Evolutionary conservation across 92 coral and sea anemone species (phyloP), one percentile per base, ranked within the genome.

Genomic region (Muricea muricata): DNA sequence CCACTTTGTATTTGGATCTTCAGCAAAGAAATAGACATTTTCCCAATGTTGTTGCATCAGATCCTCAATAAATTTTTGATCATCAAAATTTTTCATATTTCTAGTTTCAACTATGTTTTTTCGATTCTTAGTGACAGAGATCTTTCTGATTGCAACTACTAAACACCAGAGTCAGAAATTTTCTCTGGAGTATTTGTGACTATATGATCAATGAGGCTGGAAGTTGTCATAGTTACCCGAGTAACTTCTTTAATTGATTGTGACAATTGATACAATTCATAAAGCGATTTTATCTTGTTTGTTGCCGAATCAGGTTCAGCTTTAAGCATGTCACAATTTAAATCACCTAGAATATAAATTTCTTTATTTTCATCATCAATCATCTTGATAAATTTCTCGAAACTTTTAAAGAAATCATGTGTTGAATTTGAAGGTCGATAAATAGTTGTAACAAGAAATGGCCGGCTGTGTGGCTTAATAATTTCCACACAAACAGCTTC

Each of bases 401-500:
- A 68, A 23, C 68, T n/a, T 7, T 15, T 57, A 65, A 81, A 81
- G 23, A 81, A 65, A 25, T 37, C 33, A 65, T 3, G 6, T 17
- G 73, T 3, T 65, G 76, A 4, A 46, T 52, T 34, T 29, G 76
- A 87, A 21, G 90, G 90, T 81, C 87, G 74, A 81, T 81, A 87
- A 57, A 81, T 42, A 54, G 83, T 37, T 33, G 83, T 35, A 45
- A 87, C 83, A 29, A 87, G 34, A 63, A 87, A 87, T 17, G 87
- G 71, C 23, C 60, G 54, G 35, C 87, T 67, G 52, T 81, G 81
- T 42, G 87, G 91, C 54, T 87, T 87, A 31, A 20, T 50, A 39
- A 86, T 86, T 86, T 86, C 90, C 25, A 86, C 72, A 65, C 81
- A 68, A 25, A 82, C 79, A 20, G 63, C 78, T 50, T 82, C 86